Evolutionary conservation across 2,113 vertebrate species (phyloP).

Genomic region (Protobothrops flavoviridis): DNA sequence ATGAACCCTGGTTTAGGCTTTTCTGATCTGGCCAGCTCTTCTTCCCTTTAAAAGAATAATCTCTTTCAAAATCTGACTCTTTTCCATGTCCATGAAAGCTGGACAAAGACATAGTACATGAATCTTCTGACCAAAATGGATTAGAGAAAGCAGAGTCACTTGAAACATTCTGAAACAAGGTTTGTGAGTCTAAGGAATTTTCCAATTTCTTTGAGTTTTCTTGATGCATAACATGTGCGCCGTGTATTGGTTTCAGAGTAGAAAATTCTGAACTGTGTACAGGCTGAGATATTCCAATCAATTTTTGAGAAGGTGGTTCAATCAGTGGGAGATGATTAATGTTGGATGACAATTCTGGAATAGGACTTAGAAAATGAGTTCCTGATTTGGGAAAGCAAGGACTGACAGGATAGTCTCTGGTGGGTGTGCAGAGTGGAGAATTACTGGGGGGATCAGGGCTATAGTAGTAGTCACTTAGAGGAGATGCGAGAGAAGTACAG

Average conservation of each 20-base stretch:
- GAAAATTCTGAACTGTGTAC: background rate
- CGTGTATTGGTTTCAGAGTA: slow-evolving; percentile 20
- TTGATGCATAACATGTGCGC: slow-evolving; percentile 20
- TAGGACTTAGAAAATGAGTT: slow-evolving; percentile 71
- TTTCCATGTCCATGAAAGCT: slow-evolving; percentile 60
- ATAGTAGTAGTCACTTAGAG: slow-evolving; percentile 79
- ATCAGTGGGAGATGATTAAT: slow-evolving; percentile 53
- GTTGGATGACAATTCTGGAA: slow-evolving; percentile 65
- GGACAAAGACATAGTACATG: slow-evolving; percentile 65
- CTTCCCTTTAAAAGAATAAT: slow-evolving; percentile 55
- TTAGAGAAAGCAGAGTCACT: slow-evolving; percentile 82
- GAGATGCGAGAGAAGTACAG: slow-evolving; percentile 81
- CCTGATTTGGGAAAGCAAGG: slow-evolving; percentile 69
- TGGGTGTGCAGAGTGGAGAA: slow-evolving; percentile 87
- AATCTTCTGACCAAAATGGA: slow-evolving; percentile 85
- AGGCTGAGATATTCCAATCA: slow-evolving; percentile 16
- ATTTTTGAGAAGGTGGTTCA: slow-evolving; percentile 44
- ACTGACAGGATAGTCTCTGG: slow-evolving; percentile 75
- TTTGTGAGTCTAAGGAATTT: background rate
- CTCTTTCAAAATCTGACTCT: slow-evolving; percentile 45
- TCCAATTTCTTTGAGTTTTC: slow-evolving; percentile 36
- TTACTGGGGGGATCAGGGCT: slow-evolving; percentile 85
- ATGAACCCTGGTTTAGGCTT: slow-evolving; percentile 85
- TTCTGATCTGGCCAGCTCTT: slow-evolving; percentile 75
- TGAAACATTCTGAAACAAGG: slow-evolving; percentile 76